Percentiles rank a stretch among this genome's conserved stretches.
Evolutionary conservation across 2,888 invertebrate species (phyloP).

Genomic region (Xestia xanthographa): DNA sequence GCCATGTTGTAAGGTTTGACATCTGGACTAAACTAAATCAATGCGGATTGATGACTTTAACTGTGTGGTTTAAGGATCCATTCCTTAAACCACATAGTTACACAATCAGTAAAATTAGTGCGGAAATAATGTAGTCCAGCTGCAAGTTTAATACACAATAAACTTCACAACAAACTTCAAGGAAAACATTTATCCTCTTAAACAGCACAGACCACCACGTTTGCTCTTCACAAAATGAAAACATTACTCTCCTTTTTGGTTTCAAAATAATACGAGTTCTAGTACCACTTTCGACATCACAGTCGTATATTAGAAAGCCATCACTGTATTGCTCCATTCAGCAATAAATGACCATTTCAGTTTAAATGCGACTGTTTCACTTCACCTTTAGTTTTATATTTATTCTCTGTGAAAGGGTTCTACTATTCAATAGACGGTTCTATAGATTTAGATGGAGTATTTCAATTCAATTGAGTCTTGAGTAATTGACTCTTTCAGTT

Average conservation of each 20-base stretch:
- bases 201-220: background rate
- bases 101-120: background rate
- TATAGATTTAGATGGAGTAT: slow-evolving; percentile 23
- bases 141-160: background rate
- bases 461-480: slow-evolving; percentile 34
- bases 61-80: background rate
- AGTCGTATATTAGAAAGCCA: background rate
- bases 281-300: background rate
- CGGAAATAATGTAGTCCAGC: background rate
- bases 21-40: background rate
- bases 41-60: background rate
- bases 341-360: slow-evolving; percentile 24
- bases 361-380: background rate
- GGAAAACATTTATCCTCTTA: background rate
- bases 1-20: background rate
- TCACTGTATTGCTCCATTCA: slow-evolving; percentile 28
- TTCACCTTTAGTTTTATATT: slow-evolving; percentile 32
- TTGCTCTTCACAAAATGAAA: background rate
- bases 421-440: slow-evolving; percentile 10
- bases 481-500: slow-evolving; percentile 54
- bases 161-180: background rate
- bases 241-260: background rate
- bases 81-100: background rate
- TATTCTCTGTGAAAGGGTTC: slow-evolving; percentile 46
- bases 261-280: background rate